Percentiles rank a stretch among this genome's conserved stretches.
Evolutionary conservation across 1,140 invertebrate species (phyloP).

Genomic region (Dufourea novaeangliae): DNA sequence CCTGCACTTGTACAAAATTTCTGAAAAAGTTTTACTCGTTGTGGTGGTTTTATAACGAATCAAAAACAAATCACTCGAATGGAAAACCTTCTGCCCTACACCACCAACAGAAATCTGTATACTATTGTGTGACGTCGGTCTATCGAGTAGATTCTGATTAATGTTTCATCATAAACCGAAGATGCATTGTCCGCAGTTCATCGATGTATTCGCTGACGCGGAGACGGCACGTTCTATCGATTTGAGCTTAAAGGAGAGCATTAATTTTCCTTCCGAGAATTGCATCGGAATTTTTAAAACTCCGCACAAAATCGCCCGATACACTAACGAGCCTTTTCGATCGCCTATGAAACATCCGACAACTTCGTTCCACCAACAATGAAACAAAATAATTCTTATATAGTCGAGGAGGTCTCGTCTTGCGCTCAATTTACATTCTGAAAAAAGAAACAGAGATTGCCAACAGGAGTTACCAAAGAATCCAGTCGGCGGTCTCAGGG

Average conservation of each 20-base stretch:
- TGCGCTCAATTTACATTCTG: neutral
- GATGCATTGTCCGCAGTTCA: neutral
- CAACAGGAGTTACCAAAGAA: neutral
- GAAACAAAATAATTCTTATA: neutral
- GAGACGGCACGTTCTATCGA: neutral
- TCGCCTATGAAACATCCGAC: neutral
- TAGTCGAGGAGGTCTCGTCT: no score
- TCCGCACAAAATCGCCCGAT: no score
- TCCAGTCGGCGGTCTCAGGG: neutral
- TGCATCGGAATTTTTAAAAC: no score
- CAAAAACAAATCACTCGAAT: no score
- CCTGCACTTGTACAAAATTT: no score
- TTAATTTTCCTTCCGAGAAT: neutral
- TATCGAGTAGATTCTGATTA: neutral
- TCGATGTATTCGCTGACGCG: neutral
- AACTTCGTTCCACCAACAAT: neutral
- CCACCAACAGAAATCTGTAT: neutral
- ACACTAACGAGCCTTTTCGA: neutral
- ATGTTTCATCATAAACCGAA: slow-evolving; percentile 2
- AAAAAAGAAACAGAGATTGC: slow-evolving; percentile 2
- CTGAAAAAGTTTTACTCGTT: no score
- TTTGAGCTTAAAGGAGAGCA: neutral
- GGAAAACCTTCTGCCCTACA: no score
- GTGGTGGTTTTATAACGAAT: no score
- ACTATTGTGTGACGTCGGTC: neutral